Base-by-base conservation (phyloP, 2,888 invertebrate genomes). In the Augiades crinisus region DNA sequence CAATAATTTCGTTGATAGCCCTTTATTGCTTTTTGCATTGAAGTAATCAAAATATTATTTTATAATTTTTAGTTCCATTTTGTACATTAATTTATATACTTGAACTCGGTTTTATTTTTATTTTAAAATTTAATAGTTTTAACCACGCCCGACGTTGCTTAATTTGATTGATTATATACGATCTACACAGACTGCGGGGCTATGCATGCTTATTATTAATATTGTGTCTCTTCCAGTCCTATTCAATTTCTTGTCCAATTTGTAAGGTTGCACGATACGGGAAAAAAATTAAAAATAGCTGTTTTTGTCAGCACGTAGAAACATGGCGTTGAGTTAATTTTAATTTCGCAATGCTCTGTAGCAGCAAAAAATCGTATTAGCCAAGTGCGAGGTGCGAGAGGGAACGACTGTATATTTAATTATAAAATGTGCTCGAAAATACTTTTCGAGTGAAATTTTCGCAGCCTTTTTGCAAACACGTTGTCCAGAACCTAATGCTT, bases 321-420 rank as follows among this genome's bases (percentile, higher is more conserved):
- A 44, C 55, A 51, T 52, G 54, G 51, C 30, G 47, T 41, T 52
- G 56, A 60, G 58, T 58, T 60, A 56, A 58, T 60, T 58, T 60
- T 54, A 57, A 58, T 57, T 57, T 47, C 37, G 43, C 53, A 27
- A 40, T 55, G 44, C 44, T 47, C 40, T 27, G 38, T 50, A 57
- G 31, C 53, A 43, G 54, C 46, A 40, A 70, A 70, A 72, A 67
- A 69, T 67, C 54, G 55, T 68, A 74, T 72, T 70, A 74, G 63
- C 62, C 65, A 67, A 68, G 65, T 55, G 62, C 41, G 54, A 59
- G 55, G 57, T 57, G 60, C 53, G 53, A 60, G 56, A 54, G 55
- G 12, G 55, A 55, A 56, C 50, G 46, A 31, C 54, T 55, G 54
- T 62, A 53, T 57, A 62, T 64, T 62, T 65, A 63, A 63, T 64